A percentile compares a stretch with the other conserved stretches of the same genome.
Evolutionary conservation across 2,888 invertebrate species (phyloP).

Genomic region (Nomada fucata): DNA sequence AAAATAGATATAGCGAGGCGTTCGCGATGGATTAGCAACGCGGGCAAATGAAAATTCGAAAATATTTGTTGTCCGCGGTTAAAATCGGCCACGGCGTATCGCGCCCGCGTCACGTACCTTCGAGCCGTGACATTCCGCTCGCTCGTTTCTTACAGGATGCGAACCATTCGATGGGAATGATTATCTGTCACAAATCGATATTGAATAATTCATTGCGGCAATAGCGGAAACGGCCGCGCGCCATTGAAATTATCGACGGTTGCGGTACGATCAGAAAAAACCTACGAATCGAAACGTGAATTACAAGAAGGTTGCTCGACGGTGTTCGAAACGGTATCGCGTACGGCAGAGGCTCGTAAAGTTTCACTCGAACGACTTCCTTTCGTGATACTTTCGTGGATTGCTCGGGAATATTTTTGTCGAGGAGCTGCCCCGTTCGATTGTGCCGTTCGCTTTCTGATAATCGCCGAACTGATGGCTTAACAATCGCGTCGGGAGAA

Average conservation of each 20-base stretch:
- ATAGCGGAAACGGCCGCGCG: background rate
- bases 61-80: too few relatives aligned
- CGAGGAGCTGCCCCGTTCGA: too few relatives aligned
- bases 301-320: background rate
- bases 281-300: background rate
- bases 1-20: too few relatives aligned
- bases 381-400: too few relatives aligned
- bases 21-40: background rate
- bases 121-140: constrained; percentile 58
- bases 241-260: background rate
- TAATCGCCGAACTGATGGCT: too few relatives aligned
- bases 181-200: constrained; percentile 34
- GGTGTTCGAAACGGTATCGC: background rate
- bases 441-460: too few relatives aligned
- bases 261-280: background rate
- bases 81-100: too few relatives aligned
- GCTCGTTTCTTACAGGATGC: constrained; percentile 31
- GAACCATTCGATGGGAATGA: constrained; percentile 40
- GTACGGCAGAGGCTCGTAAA: too few relatives aligned
- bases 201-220: constrained; percentile 47
- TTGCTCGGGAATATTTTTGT: too few relatives aligned
- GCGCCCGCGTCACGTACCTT: constrained; percentile 33
- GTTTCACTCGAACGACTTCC: too few relatives aligned
- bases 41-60: background rate
- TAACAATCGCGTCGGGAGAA: too few relatives aligned